Evolutionary conservation across 1,140 invertebrate genomes (phyloP).

Genomic region (Drosophila nannoptera): DNA sequence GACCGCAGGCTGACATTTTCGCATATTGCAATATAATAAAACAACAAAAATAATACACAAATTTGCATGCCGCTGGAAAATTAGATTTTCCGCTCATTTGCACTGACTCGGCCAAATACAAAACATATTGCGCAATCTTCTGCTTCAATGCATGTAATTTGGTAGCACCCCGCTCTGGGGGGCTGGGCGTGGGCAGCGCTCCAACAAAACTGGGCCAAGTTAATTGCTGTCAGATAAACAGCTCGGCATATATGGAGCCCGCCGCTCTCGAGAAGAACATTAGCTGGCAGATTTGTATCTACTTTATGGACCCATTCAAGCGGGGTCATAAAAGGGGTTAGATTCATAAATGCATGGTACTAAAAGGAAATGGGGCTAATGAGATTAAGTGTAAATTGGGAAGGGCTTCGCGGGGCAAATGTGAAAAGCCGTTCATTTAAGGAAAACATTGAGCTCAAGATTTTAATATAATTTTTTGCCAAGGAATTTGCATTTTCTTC

Average conservation of each 20-base stretch:
- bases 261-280: neutral
- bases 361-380: no score
- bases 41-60: constrained; percentile 7
- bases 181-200: constrained; percentile 20
- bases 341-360: no score
- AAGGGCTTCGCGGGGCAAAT: no score
- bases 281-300: neutral
- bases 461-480: no score
- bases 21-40: constrained; percentile 38
- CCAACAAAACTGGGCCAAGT: constrained; percentile 24
- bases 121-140: constrained; percentile 71
- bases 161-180: constrained; percentile 12
- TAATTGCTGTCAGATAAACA: constrained; percentile 32
- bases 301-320: no score
- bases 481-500: no score
- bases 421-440: no score
- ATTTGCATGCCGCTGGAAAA: constrained; percentile 66
- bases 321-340: no score
- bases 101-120: constrained; percentile 38
- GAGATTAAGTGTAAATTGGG: no score
- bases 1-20: constrained; percentile 54
- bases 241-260: constrained; percentile 18
- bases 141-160: constrained; percentile 61
- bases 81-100: constrained; percentile 72
- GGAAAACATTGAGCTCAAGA: no score